These are phyloP conservation scores for Harpagifer antarcticus DNA, from an alignment of 2,797 vertebrate species.

Conservation along the genomic window DNA sequence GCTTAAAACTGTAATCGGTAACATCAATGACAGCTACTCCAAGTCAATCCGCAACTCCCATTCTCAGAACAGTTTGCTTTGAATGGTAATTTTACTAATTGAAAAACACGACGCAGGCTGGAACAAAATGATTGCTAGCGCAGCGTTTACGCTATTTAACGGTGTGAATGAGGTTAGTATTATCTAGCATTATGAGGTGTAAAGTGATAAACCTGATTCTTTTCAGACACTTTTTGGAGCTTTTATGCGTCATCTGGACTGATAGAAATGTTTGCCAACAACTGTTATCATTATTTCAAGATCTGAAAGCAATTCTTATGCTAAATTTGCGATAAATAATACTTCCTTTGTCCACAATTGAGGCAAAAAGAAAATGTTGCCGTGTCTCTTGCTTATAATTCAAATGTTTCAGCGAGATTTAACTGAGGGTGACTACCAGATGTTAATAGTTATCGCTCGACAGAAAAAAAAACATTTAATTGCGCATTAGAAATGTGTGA, in stretches of 20 bases:
- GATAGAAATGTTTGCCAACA: slow-evolving; percentile 29
- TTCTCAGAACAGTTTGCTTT: neutral
- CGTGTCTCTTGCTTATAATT: slow-evolving; percentile 62
- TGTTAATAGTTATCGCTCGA: slow-evolving; percentile 67
- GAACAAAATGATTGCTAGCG: neutral
- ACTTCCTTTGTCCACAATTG: slow-evolving; percentile 46
- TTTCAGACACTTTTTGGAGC: slow-evolving; percentile 8
- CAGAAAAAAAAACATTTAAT: slow-evolving; percentile 58
- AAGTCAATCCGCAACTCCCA: slow-evolving; percentile 19
- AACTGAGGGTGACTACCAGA: slow-evolving; percentile 67
- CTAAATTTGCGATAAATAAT: slow-evolving; percentile 50
- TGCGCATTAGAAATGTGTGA: slow-evolving; percentile 54
- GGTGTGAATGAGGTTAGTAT: neutral
- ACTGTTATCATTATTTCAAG: slow-evolving; percentile 12
- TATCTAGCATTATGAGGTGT: neutral
- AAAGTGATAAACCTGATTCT: neutral
- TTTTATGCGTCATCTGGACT: neutral
- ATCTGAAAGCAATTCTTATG: slow-evolving; percentile 28
- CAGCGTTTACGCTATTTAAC: neutral
- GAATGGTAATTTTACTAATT: neutral
- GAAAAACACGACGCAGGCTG: neutral
- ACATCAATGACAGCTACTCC: slow-evolving; percentile 53
- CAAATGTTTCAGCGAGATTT: slow-evolving; percentile 63
- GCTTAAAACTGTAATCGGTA: slow-evolving; percentile 65
- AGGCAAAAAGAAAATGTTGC: slow-evolving; percentile 44